Conservation (phyloP, 1,140 invertebrate genomes). For the Micrasema minimum region DNA sequence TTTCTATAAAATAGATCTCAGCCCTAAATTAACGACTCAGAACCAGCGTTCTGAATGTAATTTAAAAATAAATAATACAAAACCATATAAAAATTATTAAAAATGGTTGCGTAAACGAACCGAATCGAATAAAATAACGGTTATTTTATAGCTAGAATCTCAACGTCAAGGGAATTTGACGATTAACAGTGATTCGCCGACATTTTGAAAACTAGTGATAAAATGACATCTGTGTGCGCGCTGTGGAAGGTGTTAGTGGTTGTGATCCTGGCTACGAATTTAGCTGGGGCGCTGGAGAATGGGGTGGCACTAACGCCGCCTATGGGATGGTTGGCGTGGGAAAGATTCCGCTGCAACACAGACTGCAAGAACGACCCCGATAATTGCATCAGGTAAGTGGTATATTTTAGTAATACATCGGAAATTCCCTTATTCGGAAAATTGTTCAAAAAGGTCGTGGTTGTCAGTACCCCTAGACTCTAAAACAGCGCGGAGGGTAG, state of each 20-base stretch:
- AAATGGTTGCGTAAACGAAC: conserved; percentile 9
- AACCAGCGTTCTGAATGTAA: neutral
- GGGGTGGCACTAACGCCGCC: conserved; percentile 86
- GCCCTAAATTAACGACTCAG: no score
- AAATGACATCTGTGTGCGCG: conserved; percentile 24
- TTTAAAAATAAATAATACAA: neutral
- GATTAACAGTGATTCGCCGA: conserved; percentile 15
- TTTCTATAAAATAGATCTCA: neutral
- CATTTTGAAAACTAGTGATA: neutral
- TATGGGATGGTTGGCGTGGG: conserved; percentile 93
- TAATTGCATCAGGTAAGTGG: conserved; percentile 93
- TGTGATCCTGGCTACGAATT: neutral
- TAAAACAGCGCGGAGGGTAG: no score
- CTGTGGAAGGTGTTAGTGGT: conserved; percentile 15
- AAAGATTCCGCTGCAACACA: conserved; percentile 91
- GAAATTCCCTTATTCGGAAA: no score
- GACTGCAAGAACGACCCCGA: conserved; percentile 93
- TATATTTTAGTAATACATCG: neutral
- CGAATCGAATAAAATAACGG: neutral
- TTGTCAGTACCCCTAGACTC: no score
- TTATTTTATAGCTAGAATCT: neutral
- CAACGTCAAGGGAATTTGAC: conserved; percentile 10
- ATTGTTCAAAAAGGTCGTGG: no score
- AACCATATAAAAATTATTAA: neutral
- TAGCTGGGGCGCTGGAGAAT: conserved; percentile 73